Conservation (phyloP, 2,797 vertebrate genomes). For the Eulemur rubriventer region DNA sequence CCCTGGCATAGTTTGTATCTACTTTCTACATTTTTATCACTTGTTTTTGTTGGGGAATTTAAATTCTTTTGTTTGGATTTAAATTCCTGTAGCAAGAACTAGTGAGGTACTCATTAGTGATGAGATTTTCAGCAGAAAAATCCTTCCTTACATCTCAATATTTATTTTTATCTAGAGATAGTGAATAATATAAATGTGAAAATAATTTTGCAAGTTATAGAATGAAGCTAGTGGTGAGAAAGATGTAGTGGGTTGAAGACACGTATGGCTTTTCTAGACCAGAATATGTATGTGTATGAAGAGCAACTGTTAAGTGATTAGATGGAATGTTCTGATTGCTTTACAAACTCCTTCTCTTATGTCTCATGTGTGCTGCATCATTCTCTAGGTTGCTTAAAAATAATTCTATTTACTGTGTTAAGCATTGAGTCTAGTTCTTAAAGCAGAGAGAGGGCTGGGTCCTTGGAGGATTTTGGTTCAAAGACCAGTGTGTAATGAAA, state of each 20-base stretch:
- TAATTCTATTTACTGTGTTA: neutral
- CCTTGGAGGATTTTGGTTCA: neutral
- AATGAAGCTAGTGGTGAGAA: neutral
- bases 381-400: neutral
- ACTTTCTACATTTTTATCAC: neutral
- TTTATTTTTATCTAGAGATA: slow-evolving; percentile 7
- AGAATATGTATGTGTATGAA: neutral
- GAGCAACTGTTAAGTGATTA: neutral
- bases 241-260: neutral
- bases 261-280: neutral
- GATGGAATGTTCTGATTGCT: neutral
- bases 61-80: slow-evolving; percentile 8
- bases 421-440: slow-evolving; percentile 1
- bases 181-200: neutral
- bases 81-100: neutral
- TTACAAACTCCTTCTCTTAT: neutral
- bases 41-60: neutral
- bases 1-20: neutral
- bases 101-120: neutral
- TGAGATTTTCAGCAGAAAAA: slow-evolving; percentile 26
- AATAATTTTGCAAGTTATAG: neutral
- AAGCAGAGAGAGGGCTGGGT: neutral
- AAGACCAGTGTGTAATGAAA: neutral
- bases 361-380: neutral
- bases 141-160: neutral